Percentiles rank a stretch among this genome's conserved stretches.
Conservation (phyloP, 1,140 invertebrate species). For the Apocrypta bakeri region DNA sequence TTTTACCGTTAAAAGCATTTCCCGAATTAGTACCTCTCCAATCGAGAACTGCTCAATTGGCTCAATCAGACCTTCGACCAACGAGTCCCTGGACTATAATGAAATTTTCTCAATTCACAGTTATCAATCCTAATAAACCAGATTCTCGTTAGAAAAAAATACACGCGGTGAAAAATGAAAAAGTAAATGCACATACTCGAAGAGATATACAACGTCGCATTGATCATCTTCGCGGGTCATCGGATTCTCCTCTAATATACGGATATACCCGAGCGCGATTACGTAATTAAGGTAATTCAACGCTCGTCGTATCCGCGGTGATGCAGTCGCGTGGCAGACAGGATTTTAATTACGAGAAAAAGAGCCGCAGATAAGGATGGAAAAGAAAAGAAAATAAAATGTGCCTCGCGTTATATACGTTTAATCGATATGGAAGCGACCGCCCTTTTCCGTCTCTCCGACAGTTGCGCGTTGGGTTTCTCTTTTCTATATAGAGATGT, state of each 20-base stretch:
- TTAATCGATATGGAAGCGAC: conserved; percentile 13
- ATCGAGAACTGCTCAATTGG: neutral
- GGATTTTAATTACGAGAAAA: conserved; percentile 29
- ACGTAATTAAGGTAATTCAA: conserved; percentile 25
- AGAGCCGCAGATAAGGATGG: neutral
- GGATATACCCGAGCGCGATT: neutral
- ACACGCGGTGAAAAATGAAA: neutral
- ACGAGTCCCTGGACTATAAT: neutral
- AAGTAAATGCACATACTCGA: no score
- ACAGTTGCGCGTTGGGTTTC: no score
- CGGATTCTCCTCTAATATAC: neutral
- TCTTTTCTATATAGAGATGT: neutral
- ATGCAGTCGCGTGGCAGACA: neutral
- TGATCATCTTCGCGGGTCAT: neutral
- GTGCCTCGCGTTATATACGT: neutral
- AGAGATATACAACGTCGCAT: neutral
- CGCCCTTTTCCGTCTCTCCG: neutral
- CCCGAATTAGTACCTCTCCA: neutral
- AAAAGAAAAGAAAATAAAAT: conserved; percentile 5
- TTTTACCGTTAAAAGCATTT: neutral
- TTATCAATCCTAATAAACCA: neutral
- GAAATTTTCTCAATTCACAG: neutral
- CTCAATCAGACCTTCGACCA: neutral
- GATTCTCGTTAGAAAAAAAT: neutral
- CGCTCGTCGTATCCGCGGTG: neutral